Evolutionary conservation across 1,140 invertebrate species (phyloP).

Genomic region (Nasonia longicornis): DNA sequence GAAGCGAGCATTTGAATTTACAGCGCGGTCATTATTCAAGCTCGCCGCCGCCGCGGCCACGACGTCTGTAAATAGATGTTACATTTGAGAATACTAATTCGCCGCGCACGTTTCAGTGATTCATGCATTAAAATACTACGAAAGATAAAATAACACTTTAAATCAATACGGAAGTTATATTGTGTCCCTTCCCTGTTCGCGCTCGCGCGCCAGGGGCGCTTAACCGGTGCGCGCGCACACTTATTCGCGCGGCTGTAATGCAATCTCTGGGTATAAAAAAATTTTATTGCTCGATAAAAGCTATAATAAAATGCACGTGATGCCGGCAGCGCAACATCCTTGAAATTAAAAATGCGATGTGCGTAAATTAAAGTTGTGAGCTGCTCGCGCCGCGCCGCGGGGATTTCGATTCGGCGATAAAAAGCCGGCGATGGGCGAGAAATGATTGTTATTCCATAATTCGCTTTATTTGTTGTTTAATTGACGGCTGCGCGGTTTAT

Average conservation of each 20-base stretch:
- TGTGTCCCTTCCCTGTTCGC: not conserved
- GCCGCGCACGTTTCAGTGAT: not conserved
- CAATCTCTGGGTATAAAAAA: conserved; percentile 20
- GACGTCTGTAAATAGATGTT: conserved; percentile 28
- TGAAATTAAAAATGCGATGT: conserved; percentile 25
- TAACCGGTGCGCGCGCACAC: not conserved
- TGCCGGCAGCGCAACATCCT: not conserved
- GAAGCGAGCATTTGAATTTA: not conserved
- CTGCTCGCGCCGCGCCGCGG: too few relatives aligned
- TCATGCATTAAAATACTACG: conserved; percentile 25
- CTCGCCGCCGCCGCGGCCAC: not conserved
- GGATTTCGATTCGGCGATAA: not conserved
- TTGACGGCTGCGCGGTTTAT: not conserved
- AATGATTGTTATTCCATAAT: not conserved
- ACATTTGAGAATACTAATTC: conserved; percentile 35
- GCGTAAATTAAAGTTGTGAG: not conserved
- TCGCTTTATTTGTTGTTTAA: not conserved
- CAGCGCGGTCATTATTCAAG: conserved; percentile 8
- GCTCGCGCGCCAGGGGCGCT: not conserved
- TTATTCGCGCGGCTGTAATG: not conserved
- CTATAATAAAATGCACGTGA: conserved; percentile 25
- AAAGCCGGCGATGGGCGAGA: not conserved
- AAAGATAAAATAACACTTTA: conserved; percentile 38
- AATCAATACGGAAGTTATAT: conserved; percentile 35
- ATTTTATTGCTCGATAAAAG: conserved; percentile 34